phyloP scores from a whole-genome alignment of 1,140 invertebrate genomes.

The Lanistes nyassanus region DNA sequence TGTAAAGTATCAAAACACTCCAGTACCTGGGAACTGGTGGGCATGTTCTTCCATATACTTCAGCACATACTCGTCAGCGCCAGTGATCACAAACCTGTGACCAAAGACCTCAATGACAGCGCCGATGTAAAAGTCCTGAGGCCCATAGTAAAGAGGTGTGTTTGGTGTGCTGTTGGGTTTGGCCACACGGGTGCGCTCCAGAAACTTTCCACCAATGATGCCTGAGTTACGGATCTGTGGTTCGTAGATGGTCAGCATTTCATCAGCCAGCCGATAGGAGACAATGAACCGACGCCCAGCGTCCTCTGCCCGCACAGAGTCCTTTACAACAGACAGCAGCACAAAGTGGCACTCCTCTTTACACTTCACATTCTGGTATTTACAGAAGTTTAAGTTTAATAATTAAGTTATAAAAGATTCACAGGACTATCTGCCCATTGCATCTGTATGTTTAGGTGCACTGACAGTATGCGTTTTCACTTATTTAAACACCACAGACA shows the following conservation, averaged over 20 bases:
- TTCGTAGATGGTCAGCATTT: slow-evolving; percentile 67
- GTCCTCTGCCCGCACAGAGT: slow-evolving; percentile 62
- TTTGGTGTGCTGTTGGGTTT: slow-evolving; percentile 62
- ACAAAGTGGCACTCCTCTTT: too few relatives aligned
- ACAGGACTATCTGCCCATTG: neutral
- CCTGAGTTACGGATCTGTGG: slow-evolving; percentile 66
- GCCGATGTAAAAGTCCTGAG: slow-evolving; percentile 67
- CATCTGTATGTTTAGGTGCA: neutral
- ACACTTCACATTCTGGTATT: too few relatives aligned
- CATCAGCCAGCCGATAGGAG: slow-evolving; percentile 64
- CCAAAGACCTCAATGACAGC: slow-evolving; percentile 63
- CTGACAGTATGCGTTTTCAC: too few relatives aligned
- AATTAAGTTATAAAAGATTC: too few relatives aligned
- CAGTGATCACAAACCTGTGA: slow-evolving; percentile 65
- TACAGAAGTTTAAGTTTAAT: too few relatives aligned
- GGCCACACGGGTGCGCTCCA: slow-evolving; percentile 64
- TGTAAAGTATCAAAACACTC: neutral
- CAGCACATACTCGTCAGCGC: slow-evolving; percentile 66
- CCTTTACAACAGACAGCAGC: slow-evolving; percentile 38
- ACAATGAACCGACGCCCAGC: slow-evolving; percentile 66
- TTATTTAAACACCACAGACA: too few relatives aligned
- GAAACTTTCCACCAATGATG: slow-evolving; percentile 67
- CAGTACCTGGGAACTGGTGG: slow-evolving; percentile 59
- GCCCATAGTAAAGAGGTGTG: slow-evolving; percentile 64
- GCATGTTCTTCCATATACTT: slow-evolving; percentile 65